Evolutionary conservation across 1,140 invertebrate genomes (phyloP), one percentile per base, ranked within the genome.

Genomic region (Drosophila subpulchrella): DNA sequence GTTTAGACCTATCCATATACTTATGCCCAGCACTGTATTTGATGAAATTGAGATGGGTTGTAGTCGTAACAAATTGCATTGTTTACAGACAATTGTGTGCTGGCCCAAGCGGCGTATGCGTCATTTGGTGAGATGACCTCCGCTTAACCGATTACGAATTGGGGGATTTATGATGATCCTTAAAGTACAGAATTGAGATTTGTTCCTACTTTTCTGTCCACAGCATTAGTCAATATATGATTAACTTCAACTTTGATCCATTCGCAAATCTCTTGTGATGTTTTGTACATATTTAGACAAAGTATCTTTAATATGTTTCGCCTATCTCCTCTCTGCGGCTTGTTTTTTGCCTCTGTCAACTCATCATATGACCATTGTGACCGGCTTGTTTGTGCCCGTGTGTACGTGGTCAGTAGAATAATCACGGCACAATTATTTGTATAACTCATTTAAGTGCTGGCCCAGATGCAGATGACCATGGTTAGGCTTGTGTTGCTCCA

Each of bases 361-460:
- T 55, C 54, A 72, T 72, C 53, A 44, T 20, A 58, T 4, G 27
- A 11, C 65, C 53, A 58, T 77, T 77, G 55, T 61, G 50, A 24
- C 15, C 30, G 7, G 15, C 17, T 36, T 42, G 48, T 30, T 59
- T 76, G 58, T 34, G 39, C 34, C 32, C 44, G 48, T 63, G 60
- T 57, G 51, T 32, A 78, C 76, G 76, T 79, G 81, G 59, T 68
- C 54, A 58, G 75, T 70, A 59, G 56, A 63, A 76, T 66, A 84
- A 85, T 85, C 81, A 81, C 58, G 59, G 73, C 77, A 76, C 83
- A 80, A 80, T 77, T 84, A 84, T 84, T 81, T 84, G 77, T 73
- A 68, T 77, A 85, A 81, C 81, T 81, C 77, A 81, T 85, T 84
- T 85, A 76, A 77, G 73, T 77, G 77, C 60, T 60, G 66, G 54